Percentiles rank a stretch among this genome's conserved stretches.
Evolutionary conservation across 1,140 invertebrate species (phyloP).

Genomic region (Orchestia grillus): DNA sequence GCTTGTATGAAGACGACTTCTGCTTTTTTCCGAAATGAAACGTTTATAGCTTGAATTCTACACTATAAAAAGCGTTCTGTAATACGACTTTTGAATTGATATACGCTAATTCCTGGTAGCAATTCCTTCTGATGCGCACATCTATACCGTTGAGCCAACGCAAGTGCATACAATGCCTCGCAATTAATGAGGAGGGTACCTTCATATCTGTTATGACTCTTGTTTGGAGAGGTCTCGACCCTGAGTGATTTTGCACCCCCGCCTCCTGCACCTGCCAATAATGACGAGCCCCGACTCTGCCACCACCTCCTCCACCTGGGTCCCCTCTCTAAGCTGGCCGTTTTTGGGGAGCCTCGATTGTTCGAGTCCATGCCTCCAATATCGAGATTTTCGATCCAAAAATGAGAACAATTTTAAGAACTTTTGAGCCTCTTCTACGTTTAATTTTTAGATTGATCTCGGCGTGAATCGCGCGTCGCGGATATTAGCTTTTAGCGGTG

Average conservation of each 20-base stretch:
- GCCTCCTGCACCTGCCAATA: background rate
- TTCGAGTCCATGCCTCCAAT: background rate
- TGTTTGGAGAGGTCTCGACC: background rate
- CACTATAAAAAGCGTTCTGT: background rate
- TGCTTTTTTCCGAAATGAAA: background rate
- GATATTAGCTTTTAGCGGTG: too few species aligned
- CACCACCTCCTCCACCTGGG: background rate
- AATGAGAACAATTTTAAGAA: background rate
- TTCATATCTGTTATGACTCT: background rate
- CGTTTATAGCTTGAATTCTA: background rate
- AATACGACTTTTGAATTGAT: background rate
- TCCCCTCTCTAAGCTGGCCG: background rate
- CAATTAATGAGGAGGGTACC: background rate
- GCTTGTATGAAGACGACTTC: background rate
- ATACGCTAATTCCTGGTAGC: background rate
- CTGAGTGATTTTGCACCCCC: background rate
- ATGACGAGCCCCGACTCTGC: background rate
- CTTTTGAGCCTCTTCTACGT: background rate
- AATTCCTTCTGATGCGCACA: background rate
- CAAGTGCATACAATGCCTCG: background rate
- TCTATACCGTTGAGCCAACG: background rate
- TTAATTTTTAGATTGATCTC: background rate
- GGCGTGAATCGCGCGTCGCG: too few species aligned
- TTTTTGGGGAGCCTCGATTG: background rate
- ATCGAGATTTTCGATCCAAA: background rate